Conservation (phyloP, 2,888 invertebrate species). For the Ernsta delagoae region DNA sequence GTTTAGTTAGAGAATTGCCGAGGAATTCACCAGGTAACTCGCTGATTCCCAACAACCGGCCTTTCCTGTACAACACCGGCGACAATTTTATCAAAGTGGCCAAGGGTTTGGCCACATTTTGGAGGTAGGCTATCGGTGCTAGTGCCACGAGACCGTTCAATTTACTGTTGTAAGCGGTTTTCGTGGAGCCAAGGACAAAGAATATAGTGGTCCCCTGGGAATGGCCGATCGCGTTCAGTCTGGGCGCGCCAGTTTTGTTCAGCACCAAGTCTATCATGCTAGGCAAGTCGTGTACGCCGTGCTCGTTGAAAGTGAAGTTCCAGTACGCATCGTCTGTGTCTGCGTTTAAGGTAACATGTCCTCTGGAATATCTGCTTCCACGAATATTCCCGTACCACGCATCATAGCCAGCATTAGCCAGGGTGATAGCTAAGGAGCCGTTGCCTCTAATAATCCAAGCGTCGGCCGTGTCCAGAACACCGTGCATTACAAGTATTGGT, state of each 20-base stretch:
- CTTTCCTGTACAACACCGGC: not conserved
- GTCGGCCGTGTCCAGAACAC: constrained; percentile 49
- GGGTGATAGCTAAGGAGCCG: constrained; percentile 46
- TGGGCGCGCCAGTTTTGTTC: constrained; percentile 69
- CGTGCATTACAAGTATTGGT: constrained; percentile 51
- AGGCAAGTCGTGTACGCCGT: constrained; percentile 87
- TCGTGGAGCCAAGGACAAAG: constrained; percentile 72
- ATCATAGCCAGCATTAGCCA: constrained; percentile 54
- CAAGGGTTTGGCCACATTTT: not conserved
- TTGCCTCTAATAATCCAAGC: constrained; percentile 51
- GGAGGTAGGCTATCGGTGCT: not conserved
- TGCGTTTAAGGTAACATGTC: constrained; percentile 70
- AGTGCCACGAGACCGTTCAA: constrained; percentile 5
- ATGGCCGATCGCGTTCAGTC: constrained; percentile 87
- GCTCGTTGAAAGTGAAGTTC: constrained; percentile 87
- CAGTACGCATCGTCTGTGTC: constrained; percentile 65
- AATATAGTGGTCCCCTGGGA: constrained; percentile 85
- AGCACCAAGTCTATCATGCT: constrained; percentile 74
- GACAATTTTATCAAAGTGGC: not conserved
- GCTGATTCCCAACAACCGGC: not conserved
- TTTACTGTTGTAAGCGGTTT: constrained; percentile 55
- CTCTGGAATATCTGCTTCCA: constrained; percentile 84
- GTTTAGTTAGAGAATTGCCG: not conserved
- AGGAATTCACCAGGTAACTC: not conserved
- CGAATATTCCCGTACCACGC: constrained; percentile 67